Evolutionary conservation across 2,797 vertebrate species (phyloP).

Genomic region (Notolabrus celidotus): DNA sequence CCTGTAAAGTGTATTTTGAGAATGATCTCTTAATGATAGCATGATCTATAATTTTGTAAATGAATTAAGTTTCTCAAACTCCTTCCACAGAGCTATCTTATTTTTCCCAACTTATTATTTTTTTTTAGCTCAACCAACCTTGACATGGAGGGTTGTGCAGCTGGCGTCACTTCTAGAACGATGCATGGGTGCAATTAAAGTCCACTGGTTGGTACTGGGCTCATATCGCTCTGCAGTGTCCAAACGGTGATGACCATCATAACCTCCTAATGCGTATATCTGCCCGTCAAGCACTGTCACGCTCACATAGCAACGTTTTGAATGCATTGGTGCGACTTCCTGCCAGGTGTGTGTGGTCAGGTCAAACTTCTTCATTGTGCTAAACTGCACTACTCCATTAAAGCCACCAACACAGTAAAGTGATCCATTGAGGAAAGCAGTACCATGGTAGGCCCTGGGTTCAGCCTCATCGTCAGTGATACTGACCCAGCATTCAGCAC

Average conservation of each 20-base stretch:
- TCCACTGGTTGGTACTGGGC: slow-evolving; percentile 89
- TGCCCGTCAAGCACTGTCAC: slow-evolving; percentile 81
- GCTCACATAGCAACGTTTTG: slow-evolving; percentile 85
- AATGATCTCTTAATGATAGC: neutral
- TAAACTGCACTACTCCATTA: slow-evolving; percentile 82
- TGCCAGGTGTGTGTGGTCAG: slow-evolving; percentile 83
- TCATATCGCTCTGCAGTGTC: slow-evolving; percentile 86
- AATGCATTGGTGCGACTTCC: slow-evolving; percentile 88
- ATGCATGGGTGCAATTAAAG: slow-evolving; percentile 84
- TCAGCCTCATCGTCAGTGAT: slow-evolving; percentile 73
- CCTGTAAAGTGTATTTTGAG: too few relatives aligned
- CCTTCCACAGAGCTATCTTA: neutral
- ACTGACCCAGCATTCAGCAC: slow-evolving; percentile 84
- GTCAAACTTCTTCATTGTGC: slow-evolving; percentile 83
- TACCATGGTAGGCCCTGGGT: slow-evolving; percentile 84
- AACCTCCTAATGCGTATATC: slow-evolving; percentile 90
- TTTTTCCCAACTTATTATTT: neutral
- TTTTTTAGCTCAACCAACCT: slow-evolving; percentile 57
- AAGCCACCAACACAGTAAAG: slow-evolving; percentile 81
- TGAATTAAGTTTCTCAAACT: too few relatives aligned
- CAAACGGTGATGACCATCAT: slow-evolving; percentile 80
- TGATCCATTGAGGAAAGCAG: slow-evolving; percentile 74
- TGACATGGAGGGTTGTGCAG: slow-evolving; percentile 79
- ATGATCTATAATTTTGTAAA: neutral
- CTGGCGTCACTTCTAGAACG: slow-evolving; percentile 85